These are phyloP conservation scores for Coturnix japonica DNA, from an alignment of 2,113 vertebrate genomes.

Conservation along the genomic window DNA sequence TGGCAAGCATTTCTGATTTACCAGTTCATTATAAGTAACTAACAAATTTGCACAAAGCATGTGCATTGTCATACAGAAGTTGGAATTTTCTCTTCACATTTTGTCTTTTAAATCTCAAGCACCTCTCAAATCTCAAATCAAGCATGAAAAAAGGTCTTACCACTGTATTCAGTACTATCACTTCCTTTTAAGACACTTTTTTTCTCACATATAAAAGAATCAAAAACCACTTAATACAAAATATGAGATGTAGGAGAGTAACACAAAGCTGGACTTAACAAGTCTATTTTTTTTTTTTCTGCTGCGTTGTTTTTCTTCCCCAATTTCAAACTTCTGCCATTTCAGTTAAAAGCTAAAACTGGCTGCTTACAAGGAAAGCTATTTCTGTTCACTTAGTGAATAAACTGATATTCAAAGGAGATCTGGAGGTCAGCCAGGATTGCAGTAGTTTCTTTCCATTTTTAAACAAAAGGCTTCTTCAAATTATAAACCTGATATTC, in stretches of 20 bases:
- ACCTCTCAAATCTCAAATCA: too few species aligned
- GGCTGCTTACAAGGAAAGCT: not conserved
- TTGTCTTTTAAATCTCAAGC: not conserved
- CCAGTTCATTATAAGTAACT: not conserved
- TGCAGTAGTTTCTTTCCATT: not conserved
- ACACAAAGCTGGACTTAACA: not conserved
- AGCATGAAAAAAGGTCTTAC: not conserved
- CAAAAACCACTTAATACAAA: not conserved
- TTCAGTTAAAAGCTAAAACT: not conserved
- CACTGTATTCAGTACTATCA: not conserved
- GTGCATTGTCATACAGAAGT: not conserved
- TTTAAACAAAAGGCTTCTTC: constrained; percentile 9
- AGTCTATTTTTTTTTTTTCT: not conserved
- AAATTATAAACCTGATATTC: constrained; percentile 1
- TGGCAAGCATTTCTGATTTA: rapidly evolving
- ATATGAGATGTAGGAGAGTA: not conserved
- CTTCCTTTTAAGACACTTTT: not conserved
- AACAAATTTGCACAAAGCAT: not conserved
- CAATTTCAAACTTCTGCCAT: not conserved
- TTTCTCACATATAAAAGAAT: not conserved
- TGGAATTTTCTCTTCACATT: not conserved
- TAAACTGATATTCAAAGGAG: not conserved
- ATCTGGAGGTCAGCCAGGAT: constrained; percentile 3
- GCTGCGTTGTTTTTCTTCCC: not conserved
- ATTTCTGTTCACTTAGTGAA: not conserved